Evolutionary conservation across 92 coral and sea anemone species (phyloP), one percentile per base, ranked within the genome.

Genomic region (Epizoanthus illoricatus): DNA sequence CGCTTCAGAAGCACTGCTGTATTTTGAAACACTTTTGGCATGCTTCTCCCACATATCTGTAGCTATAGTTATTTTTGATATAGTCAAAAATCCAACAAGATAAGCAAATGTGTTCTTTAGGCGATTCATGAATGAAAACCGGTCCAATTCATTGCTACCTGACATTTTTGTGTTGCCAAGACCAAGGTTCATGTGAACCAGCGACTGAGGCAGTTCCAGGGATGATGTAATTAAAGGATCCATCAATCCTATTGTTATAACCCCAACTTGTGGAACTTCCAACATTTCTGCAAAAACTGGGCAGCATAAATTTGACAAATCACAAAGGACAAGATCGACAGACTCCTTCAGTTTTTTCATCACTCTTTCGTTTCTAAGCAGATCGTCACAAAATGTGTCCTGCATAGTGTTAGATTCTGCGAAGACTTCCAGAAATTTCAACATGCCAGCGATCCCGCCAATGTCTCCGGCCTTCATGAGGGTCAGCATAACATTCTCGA

Each of bases 101-200:
- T 23, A 54, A 28, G 39, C 18, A 19, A 83, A 42, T 39, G n/a
- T 19, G n/a, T 76, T 72, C 65, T 36, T 41, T 8, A 83, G 80
- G 61, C 86, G 86, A 59, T 45, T 71, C 12, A 19, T 58, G 58
- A 83, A 71, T 71, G 86, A 55, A 69, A 83, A 83, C 67, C 69
- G 61, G 9, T 59, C 49, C 3, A 69, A 18, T 28, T 69, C 54
- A 19, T 59, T 17, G 62, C 45, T 28, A 5, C 55, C 54, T 18
- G 80, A 45, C 20, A 64, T 6, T 28, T 60, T 4, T 41, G 18
- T 5, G 42, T 23, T 67, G 45, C 42, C 21, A 9, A 12, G 7
- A n/a, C 68, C 84, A 49, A 12, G 86, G 8, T 75, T 36, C 67
- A 83, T 52, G 28, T 83, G 60, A 0, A 71, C 7, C 17, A 58